Conservation (phyloP, 2,113 vertebrate species). For the Bubo blakistoni region DNA sequence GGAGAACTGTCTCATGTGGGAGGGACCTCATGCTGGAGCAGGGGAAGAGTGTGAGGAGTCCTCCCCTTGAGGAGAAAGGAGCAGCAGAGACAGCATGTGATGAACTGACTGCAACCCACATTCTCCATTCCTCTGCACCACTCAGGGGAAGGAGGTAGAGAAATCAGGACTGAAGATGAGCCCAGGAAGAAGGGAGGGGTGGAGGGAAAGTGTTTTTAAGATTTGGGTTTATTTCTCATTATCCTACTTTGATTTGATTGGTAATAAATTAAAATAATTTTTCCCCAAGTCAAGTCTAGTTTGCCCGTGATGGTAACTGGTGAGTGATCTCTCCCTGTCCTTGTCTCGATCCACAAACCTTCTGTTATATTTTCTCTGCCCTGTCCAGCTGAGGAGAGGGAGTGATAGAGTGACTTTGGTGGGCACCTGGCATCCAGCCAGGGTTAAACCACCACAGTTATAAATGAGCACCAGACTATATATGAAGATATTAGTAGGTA, state of each 20-base stretch:
- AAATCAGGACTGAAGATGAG: background rate
- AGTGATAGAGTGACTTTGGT: background rate
- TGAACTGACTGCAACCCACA: background rate
- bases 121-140: background rate
- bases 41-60: background rate
- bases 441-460: background rate
- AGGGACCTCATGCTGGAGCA: too few relatives aligned
- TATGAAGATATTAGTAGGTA: background rate
- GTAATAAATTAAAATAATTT: background rate
- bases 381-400: too few relatives aligned
- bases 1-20: background rate
- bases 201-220: background rate
- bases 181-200: background rate
- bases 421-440: background rate
- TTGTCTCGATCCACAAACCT: background rate
- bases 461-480: background rate
- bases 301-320: background rate
- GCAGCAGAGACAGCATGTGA: background rate
- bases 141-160: background rate
- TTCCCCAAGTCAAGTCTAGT: background rate
- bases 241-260: background rate
- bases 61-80: background rate
- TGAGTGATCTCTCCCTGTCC: background rate
- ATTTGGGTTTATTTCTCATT: background rate
- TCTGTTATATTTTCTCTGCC: too few relatives aligned